Percentiles rank a stretch among this genome's conserved stretches.
These are phyloP conservation scores for Aporophyla nigra DNA, from an alignment of 2,888 invertebrate genomes.

Conservation along the genomic window DNA sequence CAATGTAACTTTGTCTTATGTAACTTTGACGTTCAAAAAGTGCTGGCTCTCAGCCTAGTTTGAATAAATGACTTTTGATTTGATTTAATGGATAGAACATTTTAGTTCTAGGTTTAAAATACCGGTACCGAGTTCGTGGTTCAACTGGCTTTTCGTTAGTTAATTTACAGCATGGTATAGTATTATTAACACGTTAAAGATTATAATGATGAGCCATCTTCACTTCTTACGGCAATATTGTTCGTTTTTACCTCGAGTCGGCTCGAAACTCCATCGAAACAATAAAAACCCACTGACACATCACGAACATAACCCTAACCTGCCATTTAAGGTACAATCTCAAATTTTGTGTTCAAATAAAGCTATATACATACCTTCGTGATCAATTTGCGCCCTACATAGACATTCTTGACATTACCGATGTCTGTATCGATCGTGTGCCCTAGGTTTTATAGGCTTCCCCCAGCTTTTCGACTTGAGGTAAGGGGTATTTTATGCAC, in stretches of 20 bases:
- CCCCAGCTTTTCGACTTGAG: constrained; percentile 4
- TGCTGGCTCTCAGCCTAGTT: too few species aligned
- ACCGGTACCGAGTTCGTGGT: too few species aligned
- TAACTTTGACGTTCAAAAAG: too few species aligned
- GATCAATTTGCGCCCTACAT: constrained; percentile 40
- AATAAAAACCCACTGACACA: constrained; percentile 29
- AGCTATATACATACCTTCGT: constrained; percentile 60
- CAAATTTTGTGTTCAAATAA: constrained; percentile 60
- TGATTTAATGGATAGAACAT: too few species aligned
- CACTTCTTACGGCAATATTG: too few species aligned
- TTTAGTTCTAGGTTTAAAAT: too few species aligned
- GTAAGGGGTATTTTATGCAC: not conserved
- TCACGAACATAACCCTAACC: constrained; percentile 38
- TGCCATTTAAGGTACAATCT: constrained; percentile 35
- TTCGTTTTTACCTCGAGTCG: not conserved
- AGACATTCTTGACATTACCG: constrained; percentile 54
- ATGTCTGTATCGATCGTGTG: constrained; percentile 58
- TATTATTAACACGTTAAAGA: too few species aligned
- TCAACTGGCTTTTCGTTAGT: too few species aligned
- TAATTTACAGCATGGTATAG: too few species aligned
- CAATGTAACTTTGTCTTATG: too few species aligned
- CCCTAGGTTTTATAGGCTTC: constrained; percentile 39
- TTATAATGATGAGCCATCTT: too few species aligned
- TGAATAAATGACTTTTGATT: too few species aligned
- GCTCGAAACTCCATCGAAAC: constrained; percentile 7